phyloP scores from a whole-genome alignment of 1,140 invertebrate genomes.

The Cherax quadricarinatus region DNA sequence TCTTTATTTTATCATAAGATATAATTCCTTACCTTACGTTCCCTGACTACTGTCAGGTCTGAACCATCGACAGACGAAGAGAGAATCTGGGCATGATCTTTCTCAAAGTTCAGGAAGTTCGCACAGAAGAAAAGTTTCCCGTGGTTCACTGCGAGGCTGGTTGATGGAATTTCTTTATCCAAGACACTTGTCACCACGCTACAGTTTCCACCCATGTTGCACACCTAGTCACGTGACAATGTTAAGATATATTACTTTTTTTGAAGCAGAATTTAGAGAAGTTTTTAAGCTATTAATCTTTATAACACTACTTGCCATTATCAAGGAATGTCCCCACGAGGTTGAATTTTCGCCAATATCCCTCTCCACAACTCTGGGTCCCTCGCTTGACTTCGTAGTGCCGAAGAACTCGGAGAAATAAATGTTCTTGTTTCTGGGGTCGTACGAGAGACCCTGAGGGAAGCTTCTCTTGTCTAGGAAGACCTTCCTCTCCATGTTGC shows the following conservation, averaged over 20 bases:
- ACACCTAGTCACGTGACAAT: not conserved
- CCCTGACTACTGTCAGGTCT: not conserved
- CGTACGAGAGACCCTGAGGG: not conserved
- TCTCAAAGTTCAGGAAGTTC: not conserved
- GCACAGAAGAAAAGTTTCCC: conserved; percentile 16
- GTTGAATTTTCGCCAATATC: not conserved
- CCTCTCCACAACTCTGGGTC: not conserved
- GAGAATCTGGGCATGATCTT: not conserved
- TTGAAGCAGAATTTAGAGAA: too few relatives aligned
- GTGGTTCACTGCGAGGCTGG: not conserved
- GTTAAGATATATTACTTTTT: too few relatives aligned
- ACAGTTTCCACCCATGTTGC: not conserved
- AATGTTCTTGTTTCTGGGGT: not conserved
- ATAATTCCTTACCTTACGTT: not conserved
- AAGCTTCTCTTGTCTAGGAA: not conserved
- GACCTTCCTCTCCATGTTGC: too few relatives aligned
- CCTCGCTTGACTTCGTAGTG: too few relatives aligned
- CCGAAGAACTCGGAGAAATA: conserved; percentile 20
- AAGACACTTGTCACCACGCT: not conserved
- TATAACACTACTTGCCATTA: too few relatives aligned
- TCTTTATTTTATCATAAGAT: too few relatives aligned
- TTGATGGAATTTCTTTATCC: not conserved
- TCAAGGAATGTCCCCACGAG: too few relatives aligned
- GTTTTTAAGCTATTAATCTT: too few relatives aligned
- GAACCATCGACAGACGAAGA: conserved; percentile 20